Evolutionary conservation across 2,888 invertebrate genomes (phyloP), one percentile per base, ranked within the genome.

Genomic region (Dasypolia templi): DNA sequence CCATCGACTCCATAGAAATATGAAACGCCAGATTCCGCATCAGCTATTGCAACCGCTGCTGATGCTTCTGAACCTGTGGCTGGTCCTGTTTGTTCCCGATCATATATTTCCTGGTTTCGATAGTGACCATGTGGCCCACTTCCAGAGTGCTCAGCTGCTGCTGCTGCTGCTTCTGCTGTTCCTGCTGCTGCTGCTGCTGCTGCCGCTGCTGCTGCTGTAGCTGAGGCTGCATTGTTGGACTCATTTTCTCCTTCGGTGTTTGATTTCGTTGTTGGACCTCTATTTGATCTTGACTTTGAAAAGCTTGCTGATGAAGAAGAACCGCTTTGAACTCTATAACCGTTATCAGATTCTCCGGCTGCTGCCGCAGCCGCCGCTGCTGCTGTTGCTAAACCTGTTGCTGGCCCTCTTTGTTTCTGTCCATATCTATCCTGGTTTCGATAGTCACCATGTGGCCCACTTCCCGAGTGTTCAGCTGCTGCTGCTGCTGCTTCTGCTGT

Each of bases 91-190:
- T 1, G 14, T 4, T 7, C 19, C 1, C 7, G 3, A 9, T 7
- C 22, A 32, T 46, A 2, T 22, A 0, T 1, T 7, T 0, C 7
- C 0, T 29, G 2, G 22, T 5, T 1, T 32, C 29, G 9, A 14
- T 22, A 0, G 4, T 0, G 14, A 9, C 2, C 46, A n/a, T 14
- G 3, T 0, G 11, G 3, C 29, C 29, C 19, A 12, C 0, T 1
- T 5, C 44, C 3, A 14, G 44, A 26, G 7, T 19, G 11, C 19
- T 2, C 44, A 6, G 3, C 6, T 14, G 46, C 4, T 32, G 62
- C 26, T 6, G 26, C 17, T 5, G 35, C 39, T 5, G 39, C 32
- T 9, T 29, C 3, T 26, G 22, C 0, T 9, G 39, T n/a, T n/a
- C 6, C 3, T 35, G 35, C 35, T 35, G 35, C 35, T 35, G 35